phyloP scores from a whole-genome alignment of 2,888 invertebrate species.

The Scaptomyza reducta region DNA sequence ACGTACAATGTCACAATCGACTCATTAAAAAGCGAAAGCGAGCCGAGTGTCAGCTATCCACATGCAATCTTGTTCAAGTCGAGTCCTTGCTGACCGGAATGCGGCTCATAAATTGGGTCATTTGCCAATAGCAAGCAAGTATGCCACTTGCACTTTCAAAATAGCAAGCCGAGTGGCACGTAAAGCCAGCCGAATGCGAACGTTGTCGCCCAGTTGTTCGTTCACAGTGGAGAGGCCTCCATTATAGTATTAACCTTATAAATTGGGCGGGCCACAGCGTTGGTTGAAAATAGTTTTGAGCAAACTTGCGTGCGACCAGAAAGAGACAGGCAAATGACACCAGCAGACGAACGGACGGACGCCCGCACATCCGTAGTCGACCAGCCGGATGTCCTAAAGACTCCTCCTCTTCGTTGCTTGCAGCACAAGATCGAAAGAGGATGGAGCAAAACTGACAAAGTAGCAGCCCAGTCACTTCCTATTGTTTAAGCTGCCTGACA shows the following conservation, averaged over 20 bases:
- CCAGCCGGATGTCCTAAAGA: slow-evolving; percentile 26
- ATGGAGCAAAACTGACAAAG: slow-evolving; percentile 76
- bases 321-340: slow-evolving; percentile 69
- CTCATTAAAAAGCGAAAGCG: slow-evolving; percentile 64
- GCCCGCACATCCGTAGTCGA: slow-evolving; percentile 70
- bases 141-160: slow-evolving; percentile 79
- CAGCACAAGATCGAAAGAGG: slow-evolving; percentile 16
- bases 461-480: slow-evolving; percentile 78
- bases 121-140: slow-evolving; percentile 68
- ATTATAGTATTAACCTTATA: slow-evolving; percentile 79
- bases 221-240: slow-evolving; percentile 12
- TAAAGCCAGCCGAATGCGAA: slow-evolving; percentile 26
- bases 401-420: neutral
- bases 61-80: slow-evolving; percentile 44
- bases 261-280: slow-evolving; percentile 64
- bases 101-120: slow-evolving; percentile 76
- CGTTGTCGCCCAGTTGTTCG: neutral
- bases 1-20: slow-evolving; percentile 5
- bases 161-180: slow-evolving; percentile 42
- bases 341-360: slow-evolving; percentile 39
- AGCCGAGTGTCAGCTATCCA: slow-evolving; percentile 41
- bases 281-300: slow-evolving; percentile 70
- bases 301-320: slow-evolving; percentile 80
- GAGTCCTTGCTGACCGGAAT: slow-evolving; percentile 65
- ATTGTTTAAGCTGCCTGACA: slow-evolving; percentile 80